These are phyloP conservation scores for Atherinosoma microstoma DNA, from an alignment of 2,797 vertebrate species.

Conservation along the genomic window DNA sequence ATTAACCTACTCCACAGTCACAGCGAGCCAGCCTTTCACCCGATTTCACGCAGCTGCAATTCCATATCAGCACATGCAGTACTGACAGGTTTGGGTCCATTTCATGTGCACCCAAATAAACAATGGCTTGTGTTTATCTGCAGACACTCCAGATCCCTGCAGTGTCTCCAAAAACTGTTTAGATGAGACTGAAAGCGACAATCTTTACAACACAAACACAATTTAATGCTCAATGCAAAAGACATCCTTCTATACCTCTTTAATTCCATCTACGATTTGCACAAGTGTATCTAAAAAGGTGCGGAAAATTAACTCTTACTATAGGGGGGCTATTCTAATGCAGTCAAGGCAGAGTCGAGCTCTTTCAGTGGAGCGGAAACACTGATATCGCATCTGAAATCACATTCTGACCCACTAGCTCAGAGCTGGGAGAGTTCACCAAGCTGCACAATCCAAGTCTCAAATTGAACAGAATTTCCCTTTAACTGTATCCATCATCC, in stretches of 20 bases:
- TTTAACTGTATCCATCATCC: slow-evolving; percentile 52
- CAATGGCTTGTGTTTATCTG: not conserved
- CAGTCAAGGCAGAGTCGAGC: slow-evolving; percentile 14
- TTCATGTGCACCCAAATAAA: not conserved
- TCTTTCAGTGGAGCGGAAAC: slow-evolving; percentile 33
- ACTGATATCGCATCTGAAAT: slow-evolving; percentile 30
- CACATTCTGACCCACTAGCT: slow-evolving; percentile 15
- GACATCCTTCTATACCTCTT: not conserved
- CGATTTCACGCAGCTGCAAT: not conserved
- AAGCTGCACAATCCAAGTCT: slow-evolving; percentile 7
- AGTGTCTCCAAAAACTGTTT: not conserved
- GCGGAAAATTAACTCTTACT: not conserved
- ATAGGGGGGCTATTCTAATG: slow-evolving; percentile 3
- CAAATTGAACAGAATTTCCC: slow-evolving; percentile 38
- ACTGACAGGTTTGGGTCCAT: slow-evolving; percentile 1
- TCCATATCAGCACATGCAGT: not conserved
- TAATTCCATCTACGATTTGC: slow-evolving; percentile 13
- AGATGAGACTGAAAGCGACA: not conserved
- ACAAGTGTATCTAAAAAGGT: slow-evolving; percentile 4
- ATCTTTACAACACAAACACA: not conserved
- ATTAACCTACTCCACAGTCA: slow-evolving; percentile 14
- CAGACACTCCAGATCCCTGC: slow-evolving; percentile 6
- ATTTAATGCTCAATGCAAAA: not conserved
- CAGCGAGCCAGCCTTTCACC: not conserved
- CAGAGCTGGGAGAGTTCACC: slow-evolving; percentile 26